Evolutionary conservation across 2,113 vertebrate genomes (phyloP).

Genomic region (Eretmochelys imbricata): DNA sequence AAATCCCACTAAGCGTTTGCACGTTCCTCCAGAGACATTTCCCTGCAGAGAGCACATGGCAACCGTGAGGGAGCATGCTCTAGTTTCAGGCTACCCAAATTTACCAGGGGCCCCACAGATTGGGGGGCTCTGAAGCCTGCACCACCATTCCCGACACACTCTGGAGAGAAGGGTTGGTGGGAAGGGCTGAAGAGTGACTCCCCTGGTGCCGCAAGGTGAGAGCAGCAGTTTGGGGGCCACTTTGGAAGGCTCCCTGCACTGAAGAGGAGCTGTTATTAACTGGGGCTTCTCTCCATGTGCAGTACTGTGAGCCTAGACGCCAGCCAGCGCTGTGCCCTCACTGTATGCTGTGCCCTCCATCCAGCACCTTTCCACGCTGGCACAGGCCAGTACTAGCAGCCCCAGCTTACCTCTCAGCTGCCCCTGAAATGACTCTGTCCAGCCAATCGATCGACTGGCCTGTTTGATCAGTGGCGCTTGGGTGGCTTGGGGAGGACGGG

Average conservation of each 20-base stretch:
- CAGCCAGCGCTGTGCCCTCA: neutral
- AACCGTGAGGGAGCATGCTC: neutral
- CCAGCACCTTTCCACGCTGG: neutral
- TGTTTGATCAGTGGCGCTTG: neutral
- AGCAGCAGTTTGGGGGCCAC: neutral
- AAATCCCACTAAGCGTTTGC: neutral
- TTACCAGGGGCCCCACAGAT: neutral
- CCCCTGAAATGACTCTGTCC: neutral
- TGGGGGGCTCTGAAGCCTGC: neutral
- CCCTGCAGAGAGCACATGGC: neutral
- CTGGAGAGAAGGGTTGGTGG: neutral
- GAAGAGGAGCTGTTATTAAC: neutral
- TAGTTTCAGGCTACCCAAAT: neutral
- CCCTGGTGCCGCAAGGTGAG: too few species aligned
- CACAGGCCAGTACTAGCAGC: neutral
- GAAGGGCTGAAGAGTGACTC: neutral
- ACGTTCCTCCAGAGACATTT: neutral
- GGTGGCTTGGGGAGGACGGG: neutral
- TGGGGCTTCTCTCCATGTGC: neutral
- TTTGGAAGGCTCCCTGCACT: neutral
- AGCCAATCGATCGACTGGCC: neutral
- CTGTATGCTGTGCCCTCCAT: neutral
- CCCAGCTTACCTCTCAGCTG: conserved; percentile 1
- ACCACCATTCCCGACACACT: neutral
- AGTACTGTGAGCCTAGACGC: neutral